These are phyloP conservation scores for Forbesichthys papilliferus DNA, from an alignment of 2,113 vertebrate genomes.

Conservation along the genomic window DNA sequence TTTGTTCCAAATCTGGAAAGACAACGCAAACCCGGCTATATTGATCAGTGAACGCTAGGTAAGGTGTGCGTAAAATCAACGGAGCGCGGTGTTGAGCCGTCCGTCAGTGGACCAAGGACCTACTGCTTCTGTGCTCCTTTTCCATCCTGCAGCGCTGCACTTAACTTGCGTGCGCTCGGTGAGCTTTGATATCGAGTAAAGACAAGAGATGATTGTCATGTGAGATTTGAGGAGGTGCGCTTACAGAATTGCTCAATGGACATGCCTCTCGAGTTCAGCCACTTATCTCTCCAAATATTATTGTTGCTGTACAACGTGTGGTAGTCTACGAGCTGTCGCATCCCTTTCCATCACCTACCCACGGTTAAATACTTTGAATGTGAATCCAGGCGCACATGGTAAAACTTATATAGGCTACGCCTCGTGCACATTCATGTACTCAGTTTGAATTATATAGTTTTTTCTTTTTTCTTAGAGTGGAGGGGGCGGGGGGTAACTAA, in stretches of 20 bases:
- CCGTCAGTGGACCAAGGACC: slow-evolving; percentile 31
- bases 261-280: slow-evolving; percentile 53
- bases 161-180: slow-evolving; percentile 42
- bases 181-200: slow-evolving; percentile 54
- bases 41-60: slow-evolving; percentile 8
- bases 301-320: slow-evolving; percentile 57
- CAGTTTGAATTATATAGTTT: no score
- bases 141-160: slow-evolving; percentile 43
- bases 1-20: slow-evolving; percentile 37
- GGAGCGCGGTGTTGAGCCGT: slow-evolving; percentile 34
- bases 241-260: slow-evolving; percentile 57
- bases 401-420: neutral
- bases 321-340: slow-evolving; percentile 29
- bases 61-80: slow-evolving; percentile 43
- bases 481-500: no score
- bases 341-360: slow-evolving; percentile 17
- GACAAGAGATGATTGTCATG: slow-evolving; percentile 27
- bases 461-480: neutral
- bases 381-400: neutral
- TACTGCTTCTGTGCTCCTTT: slow-evolving; percentile 12
- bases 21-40: slow-evolving; percentile 13
- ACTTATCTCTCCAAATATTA: slow-evolving; percentile 72
- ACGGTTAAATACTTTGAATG: neutral
- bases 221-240: slow-evolving; percentile 51
- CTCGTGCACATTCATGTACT: no score